Evolutionary conservation across 2,797 vertebrate genomes (phyloP).

Genomic region (Halcyon badia): DNA sequence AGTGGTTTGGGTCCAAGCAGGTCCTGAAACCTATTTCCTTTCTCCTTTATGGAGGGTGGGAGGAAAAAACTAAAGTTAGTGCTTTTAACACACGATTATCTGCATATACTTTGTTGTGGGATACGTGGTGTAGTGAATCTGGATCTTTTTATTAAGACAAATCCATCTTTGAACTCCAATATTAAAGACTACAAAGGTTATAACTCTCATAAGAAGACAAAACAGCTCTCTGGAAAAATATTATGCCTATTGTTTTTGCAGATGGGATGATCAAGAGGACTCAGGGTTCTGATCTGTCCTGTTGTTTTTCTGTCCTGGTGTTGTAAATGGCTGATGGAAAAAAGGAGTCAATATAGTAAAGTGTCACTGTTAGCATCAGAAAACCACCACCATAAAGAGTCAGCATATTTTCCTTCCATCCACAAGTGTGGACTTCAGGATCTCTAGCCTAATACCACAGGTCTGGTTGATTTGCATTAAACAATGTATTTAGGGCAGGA

Average conservation of each 20-base stretch:
- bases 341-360: not conserved
- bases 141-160: not conserved
- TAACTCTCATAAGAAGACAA: not conserved
- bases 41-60: not conserved
- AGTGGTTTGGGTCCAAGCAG: not conserved
- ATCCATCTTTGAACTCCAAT: not conserved
- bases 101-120: not conserved
- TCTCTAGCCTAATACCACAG: not conserved
- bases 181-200: not conserved
- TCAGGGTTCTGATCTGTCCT: not conserved
- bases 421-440: not conserved
- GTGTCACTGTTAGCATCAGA: not conserved
- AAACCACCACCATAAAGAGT: not conserved
- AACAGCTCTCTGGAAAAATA: not conserved
- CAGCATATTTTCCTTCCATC: not conserved
- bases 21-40: not conserved
- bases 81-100: not conserved
- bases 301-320: not conserved
- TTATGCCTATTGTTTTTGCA: not conserved
- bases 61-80: not conserved
- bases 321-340: not conserved
- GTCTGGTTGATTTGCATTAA: not conserved
- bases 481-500: not conserved
- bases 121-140: not conserved
- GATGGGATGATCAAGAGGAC: not conserved